Base-by-base conservation (phyloP, 30 jellyfish, hydroid and myxozoan genomes). In the Hydractinia echinata region DNA sequence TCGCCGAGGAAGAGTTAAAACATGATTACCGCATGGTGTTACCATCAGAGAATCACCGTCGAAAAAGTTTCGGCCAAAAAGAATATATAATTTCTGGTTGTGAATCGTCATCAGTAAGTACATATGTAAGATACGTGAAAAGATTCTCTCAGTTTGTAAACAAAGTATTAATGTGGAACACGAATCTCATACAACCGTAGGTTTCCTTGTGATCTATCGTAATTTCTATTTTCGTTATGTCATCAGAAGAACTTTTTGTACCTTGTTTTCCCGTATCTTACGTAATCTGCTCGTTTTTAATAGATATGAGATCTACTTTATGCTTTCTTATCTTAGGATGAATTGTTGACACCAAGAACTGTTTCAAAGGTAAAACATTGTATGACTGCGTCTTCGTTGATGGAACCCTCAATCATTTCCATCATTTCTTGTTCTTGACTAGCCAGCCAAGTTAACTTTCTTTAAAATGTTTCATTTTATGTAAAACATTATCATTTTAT, bases 1-100 rank as follows among this genome's bases (percentile, higher is more conserved):
- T 85, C 20, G 86, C 97, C 8, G 97, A 91, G 73, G 97, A 91
- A 50, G 97, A 91, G 54, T 30, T 91, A 3, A 93, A 91, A 54
- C 84, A 77, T 79, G 97, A 90, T 4, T 91, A 81, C 77, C 95
- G 92, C 4, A 82, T 76, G 90, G 94, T 91, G 14, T 81, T 91
- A 13, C 97, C 97, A 5, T 91, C 95, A 54, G 89, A 86, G 73
- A 86, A 89, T 52, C 97, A 91, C 54, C 83, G 95, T 16, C 81
- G 96, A 20, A 85, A 91, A 61, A 85, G 95, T 82, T 60, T 91
- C 64, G 95, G 86, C 15, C 66, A 73, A n/a, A 84, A 86, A 13
- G 86, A 67, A 49, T 30, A 16, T 51, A 66, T 61, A 15, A 8
- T 89, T 10, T 70, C 92, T 15, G 90, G 85, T 55, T 81, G 83